Evolutionary conservation across 37 sponge, comb jelly and placozoan species (phyloP).

Genomic region (Ianthella basta): DNA sequence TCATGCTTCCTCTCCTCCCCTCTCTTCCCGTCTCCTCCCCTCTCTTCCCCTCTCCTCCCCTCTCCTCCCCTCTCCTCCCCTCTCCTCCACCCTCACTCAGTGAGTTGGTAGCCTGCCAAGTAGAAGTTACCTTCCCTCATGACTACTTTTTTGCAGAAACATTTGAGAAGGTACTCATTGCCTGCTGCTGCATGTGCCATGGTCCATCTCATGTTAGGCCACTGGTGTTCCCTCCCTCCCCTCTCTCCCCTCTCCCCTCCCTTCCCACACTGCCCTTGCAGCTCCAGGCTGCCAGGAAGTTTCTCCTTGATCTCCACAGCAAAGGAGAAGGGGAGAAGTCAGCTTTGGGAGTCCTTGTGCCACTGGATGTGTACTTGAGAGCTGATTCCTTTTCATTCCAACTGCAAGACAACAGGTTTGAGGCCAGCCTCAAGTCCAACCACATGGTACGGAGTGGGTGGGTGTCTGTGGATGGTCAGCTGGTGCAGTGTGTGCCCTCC

Average conservation of each 20-base stretch:
- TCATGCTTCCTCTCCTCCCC: background rate
- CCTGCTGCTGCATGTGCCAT: no score
- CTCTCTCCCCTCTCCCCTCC: background rate
- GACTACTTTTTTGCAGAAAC: slow-evolving; percentile 61
- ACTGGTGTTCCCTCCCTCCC: no score
- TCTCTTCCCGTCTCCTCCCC: no score
- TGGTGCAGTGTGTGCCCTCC: no score
- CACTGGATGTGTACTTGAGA: slow-evolving; percentile 64
- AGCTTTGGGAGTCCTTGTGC: slow-evolving; percentile 21
- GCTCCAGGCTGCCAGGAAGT: slow-evolving; percentile 70
- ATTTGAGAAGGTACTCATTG: slow-evolving; percentile 72
- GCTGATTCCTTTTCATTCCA: slow-evolving; percentile 60
- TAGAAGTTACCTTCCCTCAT: slow-evolving; percentile 53
- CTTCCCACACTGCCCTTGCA: slow-evolving; percentile 4
- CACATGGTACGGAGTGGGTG: slow-evolving; percentile 59
- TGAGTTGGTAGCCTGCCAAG: slow-evolving; percentile 18
- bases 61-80: no score
- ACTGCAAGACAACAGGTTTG: slow-evolving; percentile 83
- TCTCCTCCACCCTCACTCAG: background rate
- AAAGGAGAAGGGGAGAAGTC: background rate
- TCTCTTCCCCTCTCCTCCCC: no score
- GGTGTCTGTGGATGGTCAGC: no score
- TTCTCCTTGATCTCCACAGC: slow-evolving; percentile 42
- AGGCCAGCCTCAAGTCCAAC: slow-evolving; percentile 85
- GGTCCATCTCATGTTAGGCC: no score